Conservation (phyloP, 92 coral and sea anemone genomes). For the Actinernus sp. region DNA sequence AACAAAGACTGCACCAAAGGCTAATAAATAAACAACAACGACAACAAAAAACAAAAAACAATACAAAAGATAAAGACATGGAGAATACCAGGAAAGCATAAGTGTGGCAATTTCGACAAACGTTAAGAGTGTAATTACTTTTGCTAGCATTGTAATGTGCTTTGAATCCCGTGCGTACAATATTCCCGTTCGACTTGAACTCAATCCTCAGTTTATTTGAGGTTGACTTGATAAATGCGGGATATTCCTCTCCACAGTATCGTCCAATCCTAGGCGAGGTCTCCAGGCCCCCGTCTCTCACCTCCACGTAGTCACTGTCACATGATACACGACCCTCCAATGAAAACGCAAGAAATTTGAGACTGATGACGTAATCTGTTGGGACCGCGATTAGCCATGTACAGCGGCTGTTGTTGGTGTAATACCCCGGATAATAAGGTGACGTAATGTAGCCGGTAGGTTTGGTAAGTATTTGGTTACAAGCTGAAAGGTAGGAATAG, state of each 20-base stretch:
- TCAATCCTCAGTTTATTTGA: constrained; percentile 23
- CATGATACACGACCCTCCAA: constrained; percentile 52
- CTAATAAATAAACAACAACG: too few relatives aligned
- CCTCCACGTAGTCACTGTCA: constrained; percentile 25
- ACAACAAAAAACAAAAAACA: too few relatives aligned
- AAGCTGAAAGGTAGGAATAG: constrained; percentile 13
- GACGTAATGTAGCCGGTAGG: constrained; percentile 39
- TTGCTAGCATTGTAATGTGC: constrained; percentile 32
- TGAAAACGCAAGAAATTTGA: constrained; percentile 44
- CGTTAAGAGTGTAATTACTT: constrained; percentile 30
- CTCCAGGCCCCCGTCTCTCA: constrained; percentile 13
- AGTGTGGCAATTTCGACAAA: too few relatives aligned
- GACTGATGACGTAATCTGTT: constrained; percentile 24
- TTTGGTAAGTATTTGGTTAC: constrained; percentile 14
- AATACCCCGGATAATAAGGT: constrained; percentile 47
- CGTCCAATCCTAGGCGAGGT: constrained; percentile 36
- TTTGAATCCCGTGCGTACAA: constrained; percentile 46
- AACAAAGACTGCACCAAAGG: too few relatives aligned
- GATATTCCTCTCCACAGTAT: constrained; percentile 63
- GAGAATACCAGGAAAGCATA: too few relatives aligned
- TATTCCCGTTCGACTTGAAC: constrained; percentile 20
- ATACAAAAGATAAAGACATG: too few relatives aligned
- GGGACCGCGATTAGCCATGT: constrained; percentile 49
- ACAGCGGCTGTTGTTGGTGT: constrained; percentile 30
- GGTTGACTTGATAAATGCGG: constrained; percentile 51